Evolutionary conservation across 2,797 vertebrate species (phyloP).

Genomic region (Coreius guichenoti): DNA sequence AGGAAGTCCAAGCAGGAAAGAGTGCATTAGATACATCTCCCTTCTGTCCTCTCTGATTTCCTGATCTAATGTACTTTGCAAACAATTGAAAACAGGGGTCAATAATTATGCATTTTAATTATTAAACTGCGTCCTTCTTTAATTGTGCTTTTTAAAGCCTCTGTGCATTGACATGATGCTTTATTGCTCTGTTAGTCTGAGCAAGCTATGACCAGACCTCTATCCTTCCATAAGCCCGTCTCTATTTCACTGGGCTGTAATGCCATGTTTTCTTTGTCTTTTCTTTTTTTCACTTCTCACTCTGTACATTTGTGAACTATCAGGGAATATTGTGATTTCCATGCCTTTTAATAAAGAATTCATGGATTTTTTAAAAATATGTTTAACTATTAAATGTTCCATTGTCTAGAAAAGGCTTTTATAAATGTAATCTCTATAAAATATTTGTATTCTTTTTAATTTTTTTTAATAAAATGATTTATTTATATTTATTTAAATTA

Average conservation of each 20-base stretch:
- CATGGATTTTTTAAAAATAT: not conserved
- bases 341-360: not conserved
- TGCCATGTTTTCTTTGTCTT: constrained; percentile 43
- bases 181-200: constrained; percentile 74
- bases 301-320: constrained; percentile 26
- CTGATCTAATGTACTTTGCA: constrained; percentile 86
- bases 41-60: constrained; percentile 73
- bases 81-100: constrained; percentile 83
- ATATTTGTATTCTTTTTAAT: not conserved
- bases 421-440: not conserved
- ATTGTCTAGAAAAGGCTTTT: not conserved
- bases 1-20: constrained; percentile 67
- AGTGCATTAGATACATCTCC: constrained; percentile 81
- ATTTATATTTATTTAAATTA: not conserved
- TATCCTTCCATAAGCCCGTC: constrained; percentile 53
- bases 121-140: constrained; percentile 81
- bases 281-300: constrained; percentile 19
- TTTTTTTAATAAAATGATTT: not conserved
- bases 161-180: constrained; percentile 76
- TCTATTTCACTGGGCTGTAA: constrained; percentile 55
- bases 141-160: constrained; percentile 86
- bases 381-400: not conserved
- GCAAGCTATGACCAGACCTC: constrained; percentile 70
- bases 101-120: constrained; percentile 87
- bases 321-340: not conserved